Percentiles rank a stretch among this genome's conserved stretches.
Conservation (phyloP, 2,797 vertebrate species). For the Chloroceryle amazona region DNA sequence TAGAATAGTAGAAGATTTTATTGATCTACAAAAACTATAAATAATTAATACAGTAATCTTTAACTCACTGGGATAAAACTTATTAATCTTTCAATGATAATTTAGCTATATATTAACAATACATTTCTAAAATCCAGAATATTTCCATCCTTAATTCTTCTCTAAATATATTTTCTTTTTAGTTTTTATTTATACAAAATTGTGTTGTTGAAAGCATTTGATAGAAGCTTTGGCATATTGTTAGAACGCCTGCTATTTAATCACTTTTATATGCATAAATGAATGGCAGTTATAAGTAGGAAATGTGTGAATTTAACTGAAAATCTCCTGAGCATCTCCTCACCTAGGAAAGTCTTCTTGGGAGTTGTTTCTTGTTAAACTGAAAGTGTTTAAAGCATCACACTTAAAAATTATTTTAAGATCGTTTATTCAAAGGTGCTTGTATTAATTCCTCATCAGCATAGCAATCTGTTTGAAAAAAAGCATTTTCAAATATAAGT, state of each 20-base stretch:
- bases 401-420: not conserved
- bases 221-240: not conserved
- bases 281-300: not conserved
- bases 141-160: not conserved
- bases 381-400: not conserved
- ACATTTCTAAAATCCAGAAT: not conserved
- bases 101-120: not conserved
- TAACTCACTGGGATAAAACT: not conserved
- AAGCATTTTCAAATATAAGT: not conserved
- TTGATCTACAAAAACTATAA: not conserved
- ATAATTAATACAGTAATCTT: not conserved
- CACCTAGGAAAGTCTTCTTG: fast-evolving
- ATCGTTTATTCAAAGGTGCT: not conserved
- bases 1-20: not conserved
- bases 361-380: not conserved
- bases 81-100: not conserved
- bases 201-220: not conserved
- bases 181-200: not conserved
- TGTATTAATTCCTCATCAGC: not conserved
- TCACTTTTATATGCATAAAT: not conserved
- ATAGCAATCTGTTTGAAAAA: not conserved
- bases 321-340: not conserved
- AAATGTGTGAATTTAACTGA: not conserved
- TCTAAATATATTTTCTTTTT: not conserved
- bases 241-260: not conserved